These are phyloP conservation scores for Neomonachus schauinslandi DNA, from an alignment of 2,113 vertebrate genomes.

Conservation along the genomic window DNA sequence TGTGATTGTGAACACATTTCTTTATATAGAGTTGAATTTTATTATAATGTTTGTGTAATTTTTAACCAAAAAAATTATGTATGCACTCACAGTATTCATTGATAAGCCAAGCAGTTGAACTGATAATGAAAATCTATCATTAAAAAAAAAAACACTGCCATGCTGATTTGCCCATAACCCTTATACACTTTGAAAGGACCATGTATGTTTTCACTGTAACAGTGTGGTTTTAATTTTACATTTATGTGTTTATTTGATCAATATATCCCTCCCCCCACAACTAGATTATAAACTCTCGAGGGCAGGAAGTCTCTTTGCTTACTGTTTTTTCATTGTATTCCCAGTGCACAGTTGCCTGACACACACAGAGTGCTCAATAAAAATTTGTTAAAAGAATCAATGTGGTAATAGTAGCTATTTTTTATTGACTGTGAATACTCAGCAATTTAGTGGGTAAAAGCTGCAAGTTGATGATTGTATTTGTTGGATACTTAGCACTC, in stretches of 20 bases:
- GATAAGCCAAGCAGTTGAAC: neutral
- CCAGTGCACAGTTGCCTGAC: neutral
- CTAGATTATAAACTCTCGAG: neutral
- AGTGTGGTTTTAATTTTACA: conserved; percentile 48
- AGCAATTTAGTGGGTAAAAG: conserved; percentile 23
- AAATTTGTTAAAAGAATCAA: conserved; percentile 48
- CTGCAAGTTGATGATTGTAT: conserved; percentile 12
- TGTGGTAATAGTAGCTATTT: conserved; percentile 46
- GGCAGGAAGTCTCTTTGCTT: conserved; percentile 36
- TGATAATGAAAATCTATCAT: conserved; percentile 13
- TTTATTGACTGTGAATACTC: conserved; percentile 45
- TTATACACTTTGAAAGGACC: neutral
- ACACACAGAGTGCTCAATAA: conserved; percentile 59
- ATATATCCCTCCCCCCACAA: neutral
- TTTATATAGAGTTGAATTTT: conserved; percentile 54
- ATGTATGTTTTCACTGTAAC: neutral
- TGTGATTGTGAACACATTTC: conserved; percentile 47
- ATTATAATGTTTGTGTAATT: conserved; percentile 7
- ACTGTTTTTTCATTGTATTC: conserved; percentile 28
- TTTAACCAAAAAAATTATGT: conserved; percentile 22
- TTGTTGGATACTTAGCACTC: conserved; percentile 32
- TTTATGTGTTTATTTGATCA: conserved; percentile 50
- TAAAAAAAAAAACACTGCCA: neutral
- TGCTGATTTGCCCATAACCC: neutral
- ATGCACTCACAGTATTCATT: neutral